Conservation (phyloP, 2,888 invertebrate species). For the Malachius bipustulatus region DNA sequence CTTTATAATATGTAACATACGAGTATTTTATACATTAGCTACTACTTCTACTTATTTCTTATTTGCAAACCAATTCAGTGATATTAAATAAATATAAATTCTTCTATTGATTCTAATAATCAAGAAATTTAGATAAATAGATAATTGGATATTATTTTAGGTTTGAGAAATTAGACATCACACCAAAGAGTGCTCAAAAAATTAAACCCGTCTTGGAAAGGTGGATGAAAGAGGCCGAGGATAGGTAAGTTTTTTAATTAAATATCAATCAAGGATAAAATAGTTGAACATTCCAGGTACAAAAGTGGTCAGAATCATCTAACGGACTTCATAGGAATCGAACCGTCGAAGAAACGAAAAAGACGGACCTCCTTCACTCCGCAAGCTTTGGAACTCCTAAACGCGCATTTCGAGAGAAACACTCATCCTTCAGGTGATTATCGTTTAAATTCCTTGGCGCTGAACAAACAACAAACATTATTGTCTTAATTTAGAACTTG, state of each 20-base stretch:
- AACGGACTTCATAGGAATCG: slow-evolving; percentile 91
- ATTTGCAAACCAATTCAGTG: too few species aligned
- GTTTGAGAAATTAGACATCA: slow-evolving; percentile 99
- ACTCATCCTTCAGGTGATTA: slow-evolving; percentile 93
- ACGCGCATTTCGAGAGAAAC: slow-evolving; percentile 91
- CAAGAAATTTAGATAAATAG: too few species aligned
- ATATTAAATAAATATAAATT: too few species aligned
- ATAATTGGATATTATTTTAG: too few species aligned
- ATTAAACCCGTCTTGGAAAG: slow-evolving; percentile 96
- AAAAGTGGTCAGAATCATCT: slow-evolving; percentile 87
- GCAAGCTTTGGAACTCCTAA: slow-evolving; percentile 86
- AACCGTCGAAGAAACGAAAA: slow-evolving; percentile 94
- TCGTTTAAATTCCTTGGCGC: too few species aligned
- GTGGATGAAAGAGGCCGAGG: slow-evolving; percentile 99
- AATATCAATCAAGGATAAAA: too few species aligned
- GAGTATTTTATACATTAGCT: too few species aligned
- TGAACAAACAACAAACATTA: too few species aligned
- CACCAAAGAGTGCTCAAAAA: slow-evolving; percentile 98
- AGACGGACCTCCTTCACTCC: slow-evolving; percentile 94
- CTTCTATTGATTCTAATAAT: too few species aligned
- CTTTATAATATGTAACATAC: too few species aligned
- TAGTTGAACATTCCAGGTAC: slow-evolving; percentile 74
- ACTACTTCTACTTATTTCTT: too few species aligned
- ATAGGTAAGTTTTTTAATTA: slow-evolving; percentile 57
- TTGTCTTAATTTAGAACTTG: too few species aligned